Evolutionary conservation across 1,140 invertebrate genomes (phyloP), one percentile per base, ranked within the genome.

Genomic region (Drosophila pandora): DNA sequence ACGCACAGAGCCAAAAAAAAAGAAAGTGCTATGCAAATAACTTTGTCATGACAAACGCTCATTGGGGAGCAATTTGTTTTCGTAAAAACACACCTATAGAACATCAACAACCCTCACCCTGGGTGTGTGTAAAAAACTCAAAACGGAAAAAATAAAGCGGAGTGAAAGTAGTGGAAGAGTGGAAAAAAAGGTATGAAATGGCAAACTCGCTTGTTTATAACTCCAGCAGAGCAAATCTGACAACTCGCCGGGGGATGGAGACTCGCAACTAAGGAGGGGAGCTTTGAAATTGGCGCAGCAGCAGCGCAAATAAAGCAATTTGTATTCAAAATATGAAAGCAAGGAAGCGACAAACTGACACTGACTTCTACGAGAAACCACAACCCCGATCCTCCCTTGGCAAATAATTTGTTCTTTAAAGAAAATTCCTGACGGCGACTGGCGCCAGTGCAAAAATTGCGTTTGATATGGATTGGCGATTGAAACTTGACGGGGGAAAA

Each of bases 281-380:
- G 32, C 43, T 53, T 52, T 61, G 17, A 88, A 88, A 88, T 87
- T 88, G 83, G 67, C 79, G 79, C 82, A 82, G 82, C 82, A 85
- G 82, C 82, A 85, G 82, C 70, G 81, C 74, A 90, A 90, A 90
- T 90, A 90, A 90, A 90, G 89, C 79, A 90, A 90, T 90, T 90
- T 90, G 89, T 90, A 90, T 90, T 90, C 89, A 89, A 90, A 90
- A 90, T 90, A 90, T 90, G 89, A 89, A 89, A 83, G 67, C 50
- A 70, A 80, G 61, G 78, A 75, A 85, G 78, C 74, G 73, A 71
- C 67, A 69, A 82, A 76, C 78, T 78, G 79, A 78, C 74, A 76
- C 63, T 67, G 68, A 61, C 23, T 45, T 55, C 28, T n/a, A 64
- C 58, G 23, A 30, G 22, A 22, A 22, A 10, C 43, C 43, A 47